These are phyloP conservation scores for Microplitis mediator DNA, from an alignment of 1,140 invertebrate genomes.

Conservation along the genomic window DNA sequence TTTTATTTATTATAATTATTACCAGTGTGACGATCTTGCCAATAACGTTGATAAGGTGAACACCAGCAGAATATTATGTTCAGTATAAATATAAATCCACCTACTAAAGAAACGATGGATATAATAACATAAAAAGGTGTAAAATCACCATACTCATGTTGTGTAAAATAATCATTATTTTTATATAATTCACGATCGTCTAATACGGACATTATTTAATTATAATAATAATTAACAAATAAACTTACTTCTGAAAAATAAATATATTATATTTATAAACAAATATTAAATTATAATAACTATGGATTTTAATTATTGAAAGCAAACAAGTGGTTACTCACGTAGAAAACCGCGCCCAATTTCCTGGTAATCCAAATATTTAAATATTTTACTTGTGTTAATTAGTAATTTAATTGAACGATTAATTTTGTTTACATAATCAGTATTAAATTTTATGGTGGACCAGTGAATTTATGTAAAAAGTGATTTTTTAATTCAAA, in stretches of 20 bases:
- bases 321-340: conserved; percentile 19
- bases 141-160: conserved; percentile 70
- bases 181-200: conserved; percentile 70
- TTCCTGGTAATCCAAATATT: neutral
- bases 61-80: conserved; percentile 81
- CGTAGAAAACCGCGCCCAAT: neutral
- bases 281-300: neutral
- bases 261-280: conserved; percentile 38
- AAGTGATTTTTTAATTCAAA: neutral
- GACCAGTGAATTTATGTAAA: too few relatives aligned
- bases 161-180: conserved; percentile 70
- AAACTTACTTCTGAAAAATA: conserved; percentile 54
- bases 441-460: too few relatives aligned
- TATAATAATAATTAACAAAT: conserved; percentile 47
- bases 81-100: conserved; percentile 71
- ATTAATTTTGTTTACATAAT: too few relatives aligned
- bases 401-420: neutral
- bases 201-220: conserved; percentile 67
- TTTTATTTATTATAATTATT: conserved; percentile 19
- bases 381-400: neutral
- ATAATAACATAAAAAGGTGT: conserved; percentile 80
- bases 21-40: conserved; percentile 83
- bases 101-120: conserved; percentile 75
- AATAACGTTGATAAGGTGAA: conserved; percentile 78
- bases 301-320: neutral